Base-by-base conservation (phyloP, 2,888 invertebrate genomes). In the Halictus quadricinctus region DNA sequence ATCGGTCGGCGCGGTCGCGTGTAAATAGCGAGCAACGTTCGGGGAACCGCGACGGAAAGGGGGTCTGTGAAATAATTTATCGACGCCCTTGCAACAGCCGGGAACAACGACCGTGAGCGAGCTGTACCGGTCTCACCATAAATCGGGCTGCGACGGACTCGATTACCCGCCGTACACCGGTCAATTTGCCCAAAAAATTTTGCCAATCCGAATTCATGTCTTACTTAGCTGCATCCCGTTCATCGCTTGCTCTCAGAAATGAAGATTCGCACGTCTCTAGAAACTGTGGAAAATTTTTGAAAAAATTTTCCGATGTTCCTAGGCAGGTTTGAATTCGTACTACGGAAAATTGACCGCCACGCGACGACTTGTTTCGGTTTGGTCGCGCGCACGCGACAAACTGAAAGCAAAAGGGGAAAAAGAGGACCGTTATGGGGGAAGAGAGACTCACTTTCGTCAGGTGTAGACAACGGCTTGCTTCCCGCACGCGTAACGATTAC, bases 371-470 rank as follows among this genome's bases (percentile, higher is more conserved):
- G 86, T 84, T 89, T 79, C 81, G 78, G 83, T 87, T 83, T 74
- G 72, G 64, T 69, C 29, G 36, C 58, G 48, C 15, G 64, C 76
- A 46, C 76, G 80, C 79, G 50, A 72, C 58, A 41, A 41, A 18
- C 29, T 48, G 58, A 36, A 21, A 64, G 64, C 15, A 29, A 64
- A 13, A 41, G n/a, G 12, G n/a, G 12, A 12, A 43, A 15, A 18
- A 21, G 70, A 1, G 36, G 36, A 4, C 66, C 66, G 36, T 15
- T 72, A 18, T 12, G 8, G 43, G 29, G n/a, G n/a, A 36, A 70
- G n/a, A 73, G 36, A 81, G 82, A 89, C 79, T 91, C 87, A 58
- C 90, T 88, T 88, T 91, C 89, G 84, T 83, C 85, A 84, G 84
- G 84, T 84, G 79, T 72, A 88, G 80, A 81, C 72, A 79, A 86